Base-by-base conservation (phyloP, 1,140 invertebrate genomes). In the Whitmania pigra region DNA sequence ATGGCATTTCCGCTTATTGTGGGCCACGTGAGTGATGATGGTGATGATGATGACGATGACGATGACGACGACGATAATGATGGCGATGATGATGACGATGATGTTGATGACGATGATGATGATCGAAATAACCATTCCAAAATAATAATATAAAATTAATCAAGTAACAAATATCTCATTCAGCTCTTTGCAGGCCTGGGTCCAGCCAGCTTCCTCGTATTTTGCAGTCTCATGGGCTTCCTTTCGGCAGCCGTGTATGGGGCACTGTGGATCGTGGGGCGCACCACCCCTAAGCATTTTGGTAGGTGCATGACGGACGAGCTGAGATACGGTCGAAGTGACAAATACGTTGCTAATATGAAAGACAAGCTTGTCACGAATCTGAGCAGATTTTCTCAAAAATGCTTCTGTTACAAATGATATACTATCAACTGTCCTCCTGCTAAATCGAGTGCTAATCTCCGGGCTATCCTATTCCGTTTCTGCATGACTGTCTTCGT, bases 1-100 rank as follows among this genome's bases (percentile, higher is more conserved):
- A 83, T 82, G 75, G 71, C 83, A 13, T 80, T 82, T 69, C 83
- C 83, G 17, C 79, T 84, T n/a, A 78, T 84, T 22, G 80, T 83
- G 36, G 83, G 83, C 31, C 80, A 83, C 75, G 83, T 84, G 77
- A 83, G 82, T 80, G 17, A 15, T 20, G 9, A 49, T 49, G 43
- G 13, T 49, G 43, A 49, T 11, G 43, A 49, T 13, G 9, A 17
- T 11, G 43, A 15, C 43, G 43, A 17, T 11, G 43, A 49, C 15
- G 43, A 49, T 11, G 43, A 49, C 13, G 43, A 49, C 9, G 15
- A 67, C 36, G 29, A 49, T 17, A 13, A 49, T 13, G 43, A 49
- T 13, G 43, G 13, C 43, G 15, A 67, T 40, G 29, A 49, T 13
- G 43, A 49, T 13, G 43, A 49, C 43, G 43, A 49, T 49, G 43